Percentiles rank a stretch among this genome's conserved stretches.
phyloP scores from a whole-genome alignment of 2,888 invertebrate species.

The Platycnemis pennipes region DNA sequence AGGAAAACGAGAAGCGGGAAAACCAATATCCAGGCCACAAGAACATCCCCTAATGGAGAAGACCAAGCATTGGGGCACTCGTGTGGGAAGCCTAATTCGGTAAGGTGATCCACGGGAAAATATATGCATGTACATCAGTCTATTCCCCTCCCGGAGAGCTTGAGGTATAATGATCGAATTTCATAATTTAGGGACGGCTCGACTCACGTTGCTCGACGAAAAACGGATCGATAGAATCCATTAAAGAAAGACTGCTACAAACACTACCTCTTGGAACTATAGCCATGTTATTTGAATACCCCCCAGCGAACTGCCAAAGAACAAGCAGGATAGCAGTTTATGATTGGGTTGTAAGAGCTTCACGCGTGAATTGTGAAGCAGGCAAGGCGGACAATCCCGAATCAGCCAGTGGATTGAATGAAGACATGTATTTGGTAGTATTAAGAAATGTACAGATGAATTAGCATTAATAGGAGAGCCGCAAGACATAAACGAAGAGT shows the following conservation, averaged over 20 bases:
- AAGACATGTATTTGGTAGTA: no score
- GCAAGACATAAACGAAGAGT: no score
- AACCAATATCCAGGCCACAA: background rate
- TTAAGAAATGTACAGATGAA: no score
- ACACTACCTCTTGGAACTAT: background rate
- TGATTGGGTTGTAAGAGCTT: no score
- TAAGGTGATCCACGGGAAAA: background rate
- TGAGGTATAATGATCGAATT: background rate
- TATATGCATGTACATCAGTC: background rate
- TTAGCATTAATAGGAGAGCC: no score
- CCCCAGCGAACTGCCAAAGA: no score
- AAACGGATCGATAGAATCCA: background rate
- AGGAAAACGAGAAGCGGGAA: background rate
- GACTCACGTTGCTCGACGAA: background rate
- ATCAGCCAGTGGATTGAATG: no score
- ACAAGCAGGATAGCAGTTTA: no score
- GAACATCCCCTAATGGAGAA: background rate
- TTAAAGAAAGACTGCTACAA: background rate
- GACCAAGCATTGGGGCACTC: background rate
- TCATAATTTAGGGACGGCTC: background rate
- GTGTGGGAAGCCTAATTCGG: background rate
- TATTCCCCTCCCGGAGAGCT: background rate
- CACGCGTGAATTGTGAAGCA: no score
- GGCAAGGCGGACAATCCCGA: no score
- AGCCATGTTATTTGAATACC: no score